These are phyloP conservation scores for Coelopa pilipes DNA, from an alignment of 2,888 invertebrate species.

Conservation along the genomic window DNA sequence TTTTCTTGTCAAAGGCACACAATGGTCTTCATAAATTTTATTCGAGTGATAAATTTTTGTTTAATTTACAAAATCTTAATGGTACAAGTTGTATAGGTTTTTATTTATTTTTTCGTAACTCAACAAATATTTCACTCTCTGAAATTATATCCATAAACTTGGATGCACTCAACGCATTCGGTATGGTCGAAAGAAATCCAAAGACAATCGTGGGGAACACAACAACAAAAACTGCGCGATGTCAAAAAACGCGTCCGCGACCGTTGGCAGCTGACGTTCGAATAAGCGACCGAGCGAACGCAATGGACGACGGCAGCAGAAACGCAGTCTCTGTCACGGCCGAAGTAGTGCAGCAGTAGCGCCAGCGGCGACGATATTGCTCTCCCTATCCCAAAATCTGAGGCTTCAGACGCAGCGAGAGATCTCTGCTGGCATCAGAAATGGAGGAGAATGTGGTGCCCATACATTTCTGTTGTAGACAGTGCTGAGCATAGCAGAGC, in stretches of 20 bases:
- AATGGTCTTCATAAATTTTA: too few species aligned
- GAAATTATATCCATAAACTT: background rate
- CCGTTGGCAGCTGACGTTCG: conserved; percentile 51
- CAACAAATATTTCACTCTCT: background rate
- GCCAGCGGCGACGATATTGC: background rate
- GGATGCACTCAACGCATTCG: background rate
- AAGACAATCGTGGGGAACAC: conserved; percentile 1
- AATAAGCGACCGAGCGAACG: conserved; percentile 39
- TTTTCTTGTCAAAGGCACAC: too few species aligned
- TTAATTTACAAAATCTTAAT: background rate
- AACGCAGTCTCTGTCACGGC: conserved; percentile 3
- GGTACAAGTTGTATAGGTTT: background rate
- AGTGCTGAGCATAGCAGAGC: background rate
- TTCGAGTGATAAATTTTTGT: too few species aligned
- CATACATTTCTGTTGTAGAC: background rate
- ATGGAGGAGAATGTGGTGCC: too few species aligned
- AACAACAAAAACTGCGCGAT: background rate
- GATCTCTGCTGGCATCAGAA: background rate
- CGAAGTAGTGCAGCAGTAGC: conserved; percentile 1
- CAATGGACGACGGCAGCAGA: background rate
- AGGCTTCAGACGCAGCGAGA: conserved; percentile 1
- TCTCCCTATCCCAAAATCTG: conserved; percentile 6
- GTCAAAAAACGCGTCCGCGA: conserved; percentile 51
- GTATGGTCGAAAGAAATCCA: background rate
- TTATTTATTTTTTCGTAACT: background rate